Evolutionary conservation across 2,888 invertebrate genomes (phyloP), one percentile per base, ranked within the genome.

Genomic region (Oligia fasciuncula): DNA sequence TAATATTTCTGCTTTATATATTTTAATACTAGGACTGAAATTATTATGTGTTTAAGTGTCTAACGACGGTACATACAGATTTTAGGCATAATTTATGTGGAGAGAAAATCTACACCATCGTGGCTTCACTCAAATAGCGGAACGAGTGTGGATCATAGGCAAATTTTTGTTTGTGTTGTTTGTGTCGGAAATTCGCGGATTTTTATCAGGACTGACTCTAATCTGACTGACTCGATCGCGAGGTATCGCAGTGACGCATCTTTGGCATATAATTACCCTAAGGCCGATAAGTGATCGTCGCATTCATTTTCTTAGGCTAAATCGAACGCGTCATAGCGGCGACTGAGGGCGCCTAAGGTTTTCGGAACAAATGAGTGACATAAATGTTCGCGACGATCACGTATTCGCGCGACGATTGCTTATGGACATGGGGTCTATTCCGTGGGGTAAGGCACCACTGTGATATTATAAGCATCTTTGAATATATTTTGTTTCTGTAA

Each of bases 1-100:
- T 79, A 80, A 81, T 80, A 80, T 79, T 81, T 77, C 68, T 78
- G 62, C 49, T 76, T 74, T 71, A 63, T 57, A 77, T 76, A 71
- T 75, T 83, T 79, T 40, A 70, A 68, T 62, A 63, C 4, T 73
- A 46, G n/a, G 14, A 43, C 72, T 60, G 73, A 54, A 73, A 72
- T 72, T 54, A 62, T 35, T 69, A 19, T 69, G 29, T 0, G 17
- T 46, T 69, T 49, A 54, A 57, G 35, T 54, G 43, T 62, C 19
- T 60, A n/a, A 17, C 5, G 19, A 46, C 23, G 49, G 43, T 60
- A 43, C 29, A 1, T 29, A 29, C 8, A 14, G 8, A 69, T 46
- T 75, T 57, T 63, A 63, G 29, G 13, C 40, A 8, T 69, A 8
- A 60, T 66, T 79, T 54, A 13, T 35, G 13, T 29, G 4, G n/a